These are phyloP conservation scores for Herpetotheres cachinnans DNA, from an alignment of 2,113 vertebrate species.

Conservation along the genomic window DNA sequence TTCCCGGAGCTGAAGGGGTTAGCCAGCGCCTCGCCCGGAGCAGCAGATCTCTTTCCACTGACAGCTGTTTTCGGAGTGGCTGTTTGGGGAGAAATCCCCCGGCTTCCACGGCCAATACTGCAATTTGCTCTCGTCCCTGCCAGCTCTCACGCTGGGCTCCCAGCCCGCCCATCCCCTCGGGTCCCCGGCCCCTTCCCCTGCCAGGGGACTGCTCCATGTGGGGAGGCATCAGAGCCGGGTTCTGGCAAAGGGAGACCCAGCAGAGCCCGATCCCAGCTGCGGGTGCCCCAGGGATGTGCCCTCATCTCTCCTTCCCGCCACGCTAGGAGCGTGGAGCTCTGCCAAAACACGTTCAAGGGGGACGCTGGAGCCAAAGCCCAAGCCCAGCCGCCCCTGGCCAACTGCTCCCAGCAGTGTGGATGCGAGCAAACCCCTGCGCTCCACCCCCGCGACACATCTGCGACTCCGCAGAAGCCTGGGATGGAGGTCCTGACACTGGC, in stretches of 20 bases:
- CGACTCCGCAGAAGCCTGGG: background rate
- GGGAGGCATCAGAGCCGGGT: background rate
- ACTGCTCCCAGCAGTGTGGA: background rate
- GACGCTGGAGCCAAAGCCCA: background rate
- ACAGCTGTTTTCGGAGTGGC: constrained; percentile 15
- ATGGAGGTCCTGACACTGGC: background rate
- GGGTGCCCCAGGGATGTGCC: background rate
- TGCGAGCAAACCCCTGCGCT: background rate
- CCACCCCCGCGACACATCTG: constrained; percentile 36
- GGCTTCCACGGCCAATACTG: background rate
- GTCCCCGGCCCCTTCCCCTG: background rate
- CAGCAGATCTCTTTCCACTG: background rate
- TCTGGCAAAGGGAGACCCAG: background rate
- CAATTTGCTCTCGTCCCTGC: background rate
- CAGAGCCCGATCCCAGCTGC: background rate
- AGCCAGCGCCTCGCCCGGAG: background rate
- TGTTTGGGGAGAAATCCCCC: constrained; percentile 17
- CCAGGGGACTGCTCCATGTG: accelerated
- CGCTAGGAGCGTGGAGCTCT: background rate
- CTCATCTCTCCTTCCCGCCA: background rate
- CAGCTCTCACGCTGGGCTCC: background rate
- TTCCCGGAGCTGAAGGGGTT: background rate
- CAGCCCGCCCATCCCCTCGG: background rate
- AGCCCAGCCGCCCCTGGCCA: background rate
- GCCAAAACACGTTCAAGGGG: background rate